A percentile compares a stretch with the other conserved stretches of the same genome.
These are phyloP conservation scores for Erebia ligea DNA, from an alignment of 2,888 invertebrate genomes.

Conservation along the genomic window DNA sequence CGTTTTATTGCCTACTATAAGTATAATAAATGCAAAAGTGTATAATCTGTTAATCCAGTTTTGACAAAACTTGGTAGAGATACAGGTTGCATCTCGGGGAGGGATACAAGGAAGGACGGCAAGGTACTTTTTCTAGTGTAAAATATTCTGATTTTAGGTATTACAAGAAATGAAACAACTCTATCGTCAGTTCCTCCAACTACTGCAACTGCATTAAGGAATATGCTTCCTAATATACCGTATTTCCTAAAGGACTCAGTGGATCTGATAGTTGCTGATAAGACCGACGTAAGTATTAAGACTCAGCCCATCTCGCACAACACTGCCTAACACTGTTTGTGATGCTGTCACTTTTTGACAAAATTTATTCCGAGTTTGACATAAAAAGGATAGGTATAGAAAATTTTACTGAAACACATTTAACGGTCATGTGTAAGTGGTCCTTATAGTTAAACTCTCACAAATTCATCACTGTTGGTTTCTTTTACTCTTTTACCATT, in stretches of 20 bases:
- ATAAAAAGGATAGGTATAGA: too few relatives aligned
- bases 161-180: slow-evolving; percentile 46
- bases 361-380: too few relatives aligned
- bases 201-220: slow-evolving; percentile 26
- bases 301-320: not conserved
- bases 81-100: too few relatives aligned
- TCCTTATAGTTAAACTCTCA: not conserved
- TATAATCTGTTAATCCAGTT: too few relatives aligned
- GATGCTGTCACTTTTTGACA: too few relatives aligned
- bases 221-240: slow-evolving; percentile 52
- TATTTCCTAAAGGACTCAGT: slow-evolving; percentile 57
- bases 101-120: too few relatives aligned
- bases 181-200: slow-evolving; percentile 2
- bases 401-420: too few relatives aligned
- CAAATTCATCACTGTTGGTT: too few relatives aligned
- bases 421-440: too few relatives aligned
- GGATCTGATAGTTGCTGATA: slow-evolving; percentile 54
- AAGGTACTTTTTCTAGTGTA: not conserved
- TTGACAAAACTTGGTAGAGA: too few relatives aligned
- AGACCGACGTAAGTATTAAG: slow-evolving; percentile 57
- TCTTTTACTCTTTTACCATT: too few relatives aligned
- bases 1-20: not conserved
- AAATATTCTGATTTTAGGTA: slow-evolving; percentile 48
- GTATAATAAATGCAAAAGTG: not conserved
- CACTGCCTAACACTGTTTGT: too few relatives aligned